phyloP scores from a whole-genome alignment of 2,797 vertebrate species.

The Betta splendens region DNA sequence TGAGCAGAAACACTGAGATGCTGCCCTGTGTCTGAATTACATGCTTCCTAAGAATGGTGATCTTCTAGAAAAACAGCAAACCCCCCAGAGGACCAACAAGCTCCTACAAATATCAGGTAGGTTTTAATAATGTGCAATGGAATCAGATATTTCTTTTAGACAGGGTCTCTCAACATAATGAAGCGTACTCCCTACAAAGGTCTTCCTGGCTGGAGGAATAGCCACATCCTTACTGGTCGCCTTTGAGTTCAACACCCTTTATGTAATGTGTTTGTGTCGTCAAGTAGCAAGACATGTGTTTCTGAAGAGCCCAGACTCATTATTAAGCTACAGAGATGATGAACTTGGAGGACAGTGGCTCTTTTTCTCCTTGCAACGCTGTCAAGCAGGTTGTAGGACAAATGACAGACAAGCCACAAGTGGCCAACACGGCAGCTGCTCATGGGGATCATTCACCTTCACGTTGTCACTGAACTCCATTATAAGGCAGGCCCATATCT shows the following conservation, averaged over 20 bases:
- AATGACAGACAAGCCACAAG: slow-evolving; percentile 65
- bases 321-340: slow-evolving; percentile 17
- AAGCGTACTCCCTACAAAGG: slow-evolving; percentile 48
- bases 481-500: slow-evolving; percentile 58
- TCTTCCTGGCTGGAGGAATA: slow-evolving; percentile 25
- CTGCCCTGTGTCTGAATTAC: slow-evolving; percentile 39
- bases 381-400: slow-evolving; percentile 67
- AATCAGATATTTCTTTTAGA: slow-evolving; percentile 54
- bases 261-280: no score
- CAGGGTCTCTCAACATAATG: slow-evolving; percentile 44
- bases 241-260: neutral
- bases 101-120: slow-evolving; percentile 70
- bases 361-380: slow-evolving; percentile 43
- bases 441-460: slow-evolving; percentile 73
- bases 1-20: slow-evolving; percentile 22
- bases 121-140: slow-evolving; percentile 57
- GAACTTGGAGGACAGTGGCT: slow-evolving; percentile 10
- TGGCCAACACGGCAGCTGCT: slow-evolving; percentile 55
- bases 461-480: slow-evolving; percentile 55
- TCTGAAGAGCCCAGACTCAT: neutral
- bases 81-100: slow-evolving; percentile 55
- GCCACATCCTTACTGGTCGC: neutral
- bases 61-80: slow-evolving; percentile 56
- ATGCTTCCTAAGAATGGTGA: slow-evolving; percentile 38
- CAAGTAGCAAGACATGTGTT: no score